Evolutionary conservation across 1,140 invertebrate genomes (phyloP).

Genomic region (Dendrolimus punctatus): DNA sequence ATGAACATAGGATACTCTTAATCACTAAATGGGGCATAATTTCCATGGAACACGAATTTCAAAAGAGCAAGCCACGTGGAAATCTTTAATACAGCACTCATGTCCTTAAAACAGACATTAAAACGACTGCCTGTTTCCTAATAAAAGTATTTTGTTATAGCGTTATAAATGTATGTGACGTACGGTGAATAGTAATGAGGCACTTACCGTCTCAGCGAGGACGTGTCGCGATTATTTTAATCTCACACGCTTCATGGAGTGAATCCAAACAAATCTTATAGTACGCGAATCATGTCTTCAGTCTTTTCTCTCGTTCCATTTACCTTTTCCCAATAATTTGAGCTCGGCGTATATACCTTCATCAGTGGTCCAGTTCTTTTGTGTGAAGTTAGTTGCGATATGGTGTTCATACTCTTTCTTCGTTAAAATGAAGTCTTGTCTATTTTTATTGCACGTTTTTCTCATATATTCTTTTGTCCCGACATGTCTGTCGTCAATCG

Average conservation of each 20-base stretch:
- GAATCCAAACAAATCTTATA: background rate
- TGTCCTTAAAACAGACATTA: slow-evolving; percentile 6
- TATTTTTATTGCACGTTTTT: no score
- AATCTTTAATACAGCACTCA: no score
- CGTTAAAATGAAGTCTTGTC: no score
- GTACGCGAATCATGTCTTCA: slow-evolving; percentile 1
- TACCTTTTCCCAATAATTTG: no score
- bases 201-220: slow-evolving; percentile 19
- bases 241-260: slow-evolving; percentile 11
- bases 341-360: background rate
- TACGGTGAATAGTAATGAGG: slow-evolving; percentile 22
- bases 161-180: slow-evolving; percentile 11
- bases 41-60: no score
- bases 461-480: no score
- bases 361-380: background rate
- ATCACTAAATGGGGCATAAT: no score
- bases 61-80: slow-evolving; percentile 1
- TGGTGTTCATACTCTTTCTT: no score
- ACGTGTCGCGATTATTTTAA: slow-evolving; percentile 21
- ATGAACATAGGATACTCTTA: no score
- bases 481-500: no score
- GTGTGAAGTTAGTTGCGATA: no score
- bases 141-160: slow-evolving; percentile 6
- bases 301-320: no score
- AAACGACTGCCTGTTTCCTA: background rate